Evolutionary conservation across 2,797 vertebrate genomes (phyloP), one percentile per base, ranked within the genome.

Genomic region (Chiloscyllium punctatum): DNA sequence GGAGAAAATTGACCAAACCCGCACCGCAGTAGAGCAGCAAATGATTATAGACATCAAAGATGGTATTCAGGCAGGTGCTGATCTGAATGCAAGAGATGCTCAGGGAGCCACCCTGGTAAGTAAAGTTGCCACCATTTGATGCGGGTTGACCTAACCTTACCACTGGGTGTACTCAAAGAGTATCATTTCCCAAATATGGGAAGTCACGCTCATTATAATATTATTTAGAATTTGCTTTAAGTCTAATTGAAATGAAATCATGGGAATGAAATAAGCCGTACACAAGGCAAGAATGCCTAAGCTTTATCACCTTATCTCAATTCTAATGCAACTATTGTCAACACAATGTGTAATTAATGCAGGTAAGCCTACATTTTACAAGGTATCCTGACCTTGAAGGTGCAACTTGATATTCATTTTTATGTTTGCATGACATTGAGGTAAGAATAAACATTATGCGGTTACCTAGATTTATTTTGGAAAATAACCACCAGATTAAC

Each of bases 1-100:
- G 97, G 99, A 99, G 96, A 99, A 98, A 97, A 99, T 99, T 97
- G 99, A 99, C 1, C 98, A 99, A 97, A 99, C 98, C 57, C 97
- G 99, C 68, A 98, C 98, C 0, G 98, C 99, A 0, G 98, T 98
- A 0, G 99, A 99, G 97, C 98, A 98, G 97, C 98, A 97, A 96
- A 98, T 99, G 99, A 98, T 99, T 96, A 97, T 97, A 95, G 99
- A 99, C 97, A 98, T 99, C 96, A 98, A 98, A 97, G 98, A 98
- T 74, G 98, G 99, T 96, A 97, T 99, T 66, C 98, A 97, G 0
- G 98, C 97, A 0, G 98, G 98, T 96, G 97, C 98, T 62, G 98
- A 99, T 96, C 97, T 99, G 95, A 99, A 99, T 97, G 98, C 97
- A 96, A 97, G 98, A 30, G 99, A 99, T 96, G 98, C 97, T 95